Percentiles rank a stretch among this genome's conserved stretches.
Evolutionary conservation across 1,140 invertebrate species (phyloP).

Genomic region (Aphelenchoides besseyi): DNA sequence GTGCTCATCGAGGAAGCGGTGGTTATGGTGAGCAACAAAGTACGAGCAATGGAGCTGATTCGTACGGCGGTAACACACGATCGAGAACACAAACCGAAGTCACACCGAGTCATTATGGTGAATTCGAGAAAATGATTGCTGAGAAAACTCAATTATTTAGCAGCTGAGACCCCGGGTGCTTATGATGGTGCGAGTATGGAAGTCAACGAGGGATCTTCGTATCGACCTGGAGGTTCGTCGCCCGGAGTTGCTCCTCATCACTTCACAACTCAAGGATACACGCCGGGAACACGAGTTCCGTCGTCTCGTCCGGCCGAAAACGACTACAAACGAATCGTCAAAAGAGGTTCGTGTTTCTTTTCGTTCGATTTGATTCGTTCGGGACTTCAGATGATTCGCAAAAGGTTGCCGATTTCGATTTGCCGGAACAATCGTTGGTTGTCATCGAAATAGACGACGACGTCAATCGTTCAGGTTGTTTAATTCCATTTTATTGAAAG

Average conservation of each 20-base stretch:
- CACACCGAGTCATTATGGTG: constrained; percentile 14
- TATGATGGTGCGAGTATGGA: constrained; percentile 9
- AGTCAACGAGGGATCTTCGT: neutral
- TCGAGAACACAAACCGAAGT: constrained; percentile 17
- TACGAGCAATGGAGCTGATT: constrained; percentile 7
- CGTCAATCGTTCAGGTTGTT: constrained; percentile 1
- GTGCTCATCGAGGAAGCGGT: neutral
- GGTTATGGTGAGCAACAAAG: constrained; percentile 17
- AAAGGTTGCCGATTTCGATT: constrained; percentile 50
- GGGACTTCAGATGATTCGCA: constrained; percentile 13
- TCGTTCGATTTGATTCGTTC: neutral
- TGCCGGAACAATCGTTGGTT: constrained; percentile 49
- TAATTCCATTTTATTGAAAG: neutral
- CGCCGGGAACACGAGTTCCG: constrained; percentile 13
- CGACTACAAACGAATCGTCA: constrained; percentile 28
- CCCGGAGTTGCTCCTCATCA: neutral
- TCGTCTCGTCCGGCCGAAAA: constrained; percentile 4
- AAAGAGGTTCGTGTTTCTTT: neutral
- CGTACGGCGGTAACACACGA: neutral
- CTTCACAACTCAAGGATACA: constrained; percentile 15
- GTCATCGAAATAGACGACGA: constrained; percentile 47
- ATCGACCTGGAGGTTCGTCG: neutral
- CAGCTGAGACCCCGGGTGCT: neutral
- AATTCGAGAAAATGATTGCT: neutral
- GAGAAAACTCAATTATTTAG: neutral